A percentile compares a stretch with the other conserved stretches of the same genome.
Conservation (phyloP, 2,113 vertebrate genomes). For the Brienomyrus brachyistius region DNA sequence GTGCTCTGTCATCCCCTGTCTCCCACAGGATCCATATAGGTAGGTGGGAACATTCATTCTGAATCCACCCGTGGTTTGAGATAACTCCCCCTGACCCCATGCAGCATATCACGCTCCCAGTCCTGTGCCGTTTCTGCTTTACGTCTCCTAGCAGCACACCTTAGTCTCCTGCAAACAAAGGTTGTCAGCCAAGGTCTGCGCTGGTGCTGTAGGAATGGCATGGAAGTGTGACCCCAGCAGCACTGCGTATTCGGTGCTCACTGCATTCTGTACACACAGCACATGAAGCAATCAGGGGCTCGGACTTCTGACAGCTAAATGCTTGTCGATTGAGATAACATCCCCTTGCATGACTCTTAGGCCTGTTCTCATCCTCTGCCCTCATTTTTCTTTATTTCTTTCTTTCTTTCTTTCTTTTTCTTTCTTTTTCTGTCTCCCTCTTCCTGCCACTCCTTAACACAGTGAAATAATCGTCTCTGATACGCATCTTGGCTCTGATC, state of each 20-base stretch:
- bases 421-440: not conserved
- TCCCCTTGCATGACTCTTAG: conserved; percentile 53
- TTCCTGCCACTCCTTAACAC: not conserved
- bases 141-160: not conserved
- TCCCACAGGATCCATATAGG: conserved; percentile 30
- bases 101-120: not conserved
- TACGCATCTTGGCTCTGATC: not conserved
- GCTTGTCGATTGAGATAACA: conserved; percentile 61
- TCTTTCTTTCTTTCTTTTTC: not conserved
- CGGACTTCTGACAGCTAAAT: conserved; percentile 61
- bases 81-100: not conserved
- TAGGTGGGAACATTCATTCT: conserved; percentile 9
- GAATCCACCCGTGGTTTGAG: not conserved
- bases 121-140: not conserved
- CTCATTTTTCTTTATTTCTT: not conserved
- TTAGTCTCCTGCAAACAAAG: not conserved
- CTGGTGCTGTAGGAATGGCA: not conserved
- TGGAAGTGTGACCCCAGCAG: not conserved
- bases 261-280: not conserved
- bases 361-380: conserved; percentile 23
- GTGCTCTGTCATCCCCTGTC: not conserved
- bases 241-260: not conserved
- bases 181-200: not conserved
- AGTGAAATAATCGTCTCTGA: conserved; percentile 23
- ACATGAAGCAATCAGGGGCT: conserved; percentile 51